Evolutionary conservation across 2,797 vertebrate genomes (phyloP), one percentile per base, ranked within the genome.

Genomic region (Nyctalus aviator): DNA sequence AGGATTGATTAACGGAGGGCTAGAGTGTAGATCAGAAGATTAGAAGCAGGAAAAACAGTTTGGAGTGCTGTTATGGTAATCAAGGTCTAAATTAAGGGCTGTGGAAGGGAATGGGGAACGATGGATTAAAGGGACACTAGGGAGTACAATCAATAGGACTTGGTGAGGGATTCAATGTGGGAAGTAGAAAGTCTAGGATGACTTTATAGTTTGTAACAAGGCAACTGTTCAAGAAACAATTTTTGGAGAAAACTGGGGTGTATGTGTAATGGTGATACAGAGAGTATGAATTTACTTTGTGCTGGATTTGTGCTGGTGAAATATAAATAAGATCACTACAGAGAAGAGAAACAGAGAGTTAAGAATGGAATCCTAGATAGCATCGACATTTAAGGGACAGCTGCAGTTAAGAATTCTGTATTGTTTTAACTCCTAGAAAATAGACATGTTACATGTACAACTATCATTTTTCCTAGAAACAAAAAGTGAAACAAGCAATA

Each of bases 31-130:
- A 85, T 82, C 17, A 73, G 72, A 87, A 95, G 57, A 77, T 85
- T 78, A 82, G 50, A 76, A 87, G 30, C n/a, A 66, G 20, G 20
- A 41, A 14, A 20, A 84, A 9, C 44, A 79, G 46, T 25, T 84
- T 90, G 87, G 55, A 87, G 76, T 89, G 69, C n/a, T 88, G 44
- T 64, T 85, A 81, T 88, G 71, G 7, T 69, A 87, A 94, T 92
- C 64, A 90, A 92, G 73, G 71, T 88, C 82, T 90, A 81, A 90
- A 90, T 93, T 75, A 92, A 90, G 62, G 27, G 27, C 73, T 91
- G 87, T 79, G 57, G 27, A 84, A 68, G 35, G 21, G 62, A 77
- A 77, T 68, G 14, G 18, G n/a, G 83, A 90, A 69, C 7, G 30
- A 75, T 62, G 30, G n/a, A 53, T 46, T 86, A 94, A 92, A 59